Conservation (phyloP, 2,888 invertebrate genomes). For the Leptothorax acervorum region DNA sequence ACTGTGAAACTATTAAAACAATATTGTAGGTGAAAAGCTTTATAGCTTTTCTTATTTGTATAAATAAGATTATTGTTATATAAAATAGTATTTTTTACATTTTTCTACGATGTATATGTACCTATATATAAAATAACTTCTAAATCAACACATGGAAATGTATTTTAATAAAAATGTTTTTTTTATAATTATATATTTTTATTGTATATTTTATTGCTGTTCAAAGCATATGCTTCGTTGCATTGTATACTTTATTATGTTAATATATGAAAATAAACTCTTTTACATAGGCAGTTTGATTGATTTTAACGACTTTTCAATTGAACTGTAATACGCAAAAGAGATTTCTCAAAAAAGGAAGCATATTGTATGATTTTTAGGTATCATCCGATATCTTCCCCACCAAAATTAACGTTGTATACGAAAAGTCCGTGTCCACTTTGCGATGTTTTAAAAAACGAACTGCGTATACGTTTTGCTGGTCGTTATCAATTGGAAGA, state of each 20-base stretch:
- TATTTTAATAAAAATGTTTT: neutral
- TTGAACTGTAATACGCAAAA: neutral
- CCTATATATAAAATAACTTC: neutral
- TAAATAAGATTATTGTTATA: neutral
- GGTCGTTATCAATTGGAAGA: slow-evolving; percentile 89
- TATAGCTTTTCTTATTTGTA: neutral
- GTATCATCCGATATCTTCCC: slow-evolving; percentile 77
- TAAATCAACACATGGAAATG: neutral
- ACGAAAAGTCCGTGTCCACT: slow-evolving; percentile 94
- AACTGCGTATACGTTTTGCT: slow-evolving; percentile 88
- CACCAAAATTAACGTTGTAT: slow-evolving; percentile 91
- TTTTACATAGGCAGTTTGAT: neutral
- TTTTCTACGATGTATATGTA: slow-evolving; percentile 45
- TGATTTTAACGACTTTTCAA: neutral
- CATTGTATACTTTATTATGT: slow-evolving; percentile 33
- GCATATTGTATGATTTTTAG: slow-evolving; percentile 69
- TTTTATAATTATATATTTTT: neutral
- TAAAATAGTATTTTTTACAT: slow-evolving; percentile 29
- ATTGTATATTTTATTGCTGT: slow-evolving; percentile 10
- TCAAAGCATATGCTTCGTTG: slow-evolving; percentile 25
- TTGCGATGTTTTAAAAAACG: slow-evolving; percentile 92
- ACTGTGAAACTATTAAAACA: neutral
- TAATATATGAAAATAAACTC: slow-evolving; percentile 11
- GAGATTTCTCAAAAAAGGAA: slow-evolving; percentile 16
- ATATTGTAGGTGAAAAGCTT: neutral